phyloP scores from a whole-genome alignment of 2,888 invertebrate genomes.

The Ennomos quercinarius region DNA sequence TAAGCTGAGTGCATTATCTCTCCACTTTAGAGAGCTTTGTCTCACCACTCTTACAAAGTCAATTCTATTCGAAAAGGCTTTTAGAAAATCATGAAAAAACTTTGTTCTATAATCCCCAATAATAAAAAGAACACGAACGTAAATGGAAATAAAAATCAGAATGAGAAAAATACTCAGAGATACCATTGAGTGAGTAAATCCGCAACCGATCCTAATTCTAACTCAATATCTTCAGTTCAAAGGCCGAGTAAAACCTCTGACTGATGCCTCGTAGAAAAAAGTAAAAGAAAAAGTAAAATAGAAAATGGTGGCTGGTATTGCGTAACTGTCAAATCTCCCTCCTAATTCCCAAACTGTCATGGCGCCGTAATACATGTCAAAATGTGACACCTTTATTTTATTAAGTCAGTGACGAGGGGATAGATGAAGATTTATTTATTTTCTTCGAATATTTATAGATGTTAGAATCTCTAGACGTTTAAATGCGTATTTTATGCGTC shows the following conservation, averaged over 20 bases:
- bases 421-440: conserved; percentile 32
- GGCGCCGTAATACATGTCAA: conserved; percentile 57
- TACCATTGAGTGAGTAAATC: conserved; percentile 25
- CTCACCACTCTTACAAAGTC: conserved; percentile 14
- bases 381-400: conserved; percentile 55
- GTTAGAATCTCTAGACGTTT: conserved; percentile 2
- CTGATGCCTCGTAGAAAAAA: conserved; percentile 14
- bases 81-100: conserved; percentile 14
- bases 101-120: conserved; percentile 15
- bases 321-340: conserved; percentile 51
- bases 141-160: conserved; percentile 28
- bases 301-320: conserved; percentile 39
- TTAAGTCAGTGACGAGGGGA: conserved; percentile 47
- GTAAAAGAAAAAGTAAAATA: conserved; percentile 17
- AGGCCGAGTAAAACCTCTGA: conserved; percentile 20
- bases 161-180: conserved; percentile 17
- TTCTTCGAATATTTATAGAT: conserved; percentile 9
- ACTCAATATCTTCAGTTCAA: conserved; percentile 28
- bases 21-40: conserved; percentile 10
- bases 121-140: conserved; percentile 20
- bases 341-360: conserved; percentile 54
- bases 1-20: conserved; percentile 19
- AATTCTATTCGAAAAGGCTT: conserved; percentile 19
- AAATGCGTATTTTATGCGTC: no score
- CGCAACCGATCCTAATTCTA: conserved; percentile 27